Evolutionary conservation across 2,797 vertebrate genomes (phyloP), one percentile per base, ranked within the genome.

Genomic region (Enteromius thamalakanensis): DNA sequence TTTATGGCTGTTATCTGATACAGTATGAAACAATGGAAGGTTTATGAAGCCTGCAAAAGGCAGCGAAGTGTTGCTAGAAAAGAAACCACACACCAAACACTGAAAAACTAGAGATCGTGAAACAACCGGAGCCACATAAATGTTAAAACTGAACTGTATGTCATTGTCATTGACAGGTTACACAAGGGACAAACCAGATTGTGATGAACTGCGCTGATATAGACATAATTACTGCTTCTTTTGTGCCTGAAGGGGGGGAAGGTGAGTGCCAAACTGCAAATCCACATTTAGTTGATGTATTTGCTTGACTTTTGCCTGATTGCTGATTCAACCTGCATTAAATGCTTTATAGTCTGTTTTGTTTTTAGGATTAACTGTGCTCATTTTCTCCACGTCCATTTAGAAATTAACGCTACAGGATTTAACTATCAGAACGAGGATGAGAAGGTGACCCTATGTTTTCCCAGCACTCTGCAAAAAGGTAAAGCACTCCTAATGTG

Each of bases 201-300:
- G 97, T 99, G 94, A 99, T 99, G 98, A 99, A 99, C 94, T 99
- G 98, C 83, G 98, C 98, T 40, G 98, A 99, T 94, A 99, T 99
- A 77, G 98, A 99, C 94, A 99, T 99, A 91, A 97, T 99, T 91
- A 99, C 97, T 53, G 98, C 97, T 83, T 99, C 98, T 62, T 99
- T 98, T 86, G 96, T 89, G 53, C 96, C 96, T 45, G 93, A 97
- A 58, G 98, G 97, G 91, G 97, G 96, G 12, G 97, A 99, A 94
- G 98, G 98, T 98, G 92, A 94, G 94, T 47, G 60, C 34, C 12
- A 32, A 64, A 37, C 53, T 47, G 12, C 76, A n/a, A 29, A 76
- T 70, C 51, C n/a, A 29, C 40, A 81, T 74, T 81, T 55, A 69
- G 11, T 65, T 69, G 11, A 65, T 81, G 47, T 77, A 49, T 49